phyloP scores from a whole-genome alignment of 1,140 invertebrate species.

The Streblospio benedicti region DNA sequence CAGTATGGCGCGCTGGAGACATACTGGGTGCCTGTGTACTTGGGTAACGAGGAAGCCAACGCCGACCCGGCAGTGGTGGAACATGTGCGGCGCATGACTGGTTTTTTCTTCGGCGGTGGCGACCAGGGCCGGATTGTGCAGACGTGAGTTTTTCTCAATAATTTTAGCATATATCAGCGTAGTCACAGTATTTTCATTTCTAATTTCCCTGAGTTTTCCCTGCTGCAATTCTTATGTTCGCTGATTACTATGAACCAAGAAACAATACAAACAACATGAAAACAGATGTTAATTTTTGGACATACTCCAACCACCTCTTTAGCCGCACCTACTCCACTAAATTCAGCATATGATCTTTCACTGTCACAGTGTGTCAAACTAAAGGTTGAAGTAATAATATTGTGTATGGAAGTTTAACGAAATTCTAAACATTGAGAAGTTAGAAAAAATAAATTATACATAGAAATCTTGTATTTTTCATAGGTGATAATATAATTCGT shows the following conservation, averaged over 20 bases:
- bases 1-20: slow-evolving; percentile 22
- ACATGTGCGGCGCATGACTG: slow-evolving; percentile 28
- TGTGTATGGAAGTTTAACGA: no score
- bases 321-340: no score
- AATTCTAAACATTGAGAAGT: no score
- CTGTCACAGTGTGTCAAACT: no score
- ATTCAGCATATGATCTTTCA: no score
- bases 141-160: slow-evolving; percentile 20
- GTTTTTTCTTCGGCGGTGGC: slow-evolving; percentile 37
- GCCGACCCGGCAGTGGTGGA: slow-evolving; percentile 18
- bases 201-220: background rate
- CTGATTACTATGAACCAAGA: background rate
- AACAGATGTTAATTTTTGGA: background rate
- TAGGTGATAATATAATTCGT: no score
- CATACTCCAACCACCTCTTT: no score
- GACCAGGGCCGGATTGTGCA: slow-evolving; percentile 31
- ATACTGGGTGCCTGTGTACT: slow-evolving; percentile 20
- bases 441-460: no score
- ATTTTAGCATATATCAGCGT: background rate
- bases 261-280: background rate
- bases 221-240: background rate
- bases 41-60: slow-evolving; percentile 20
- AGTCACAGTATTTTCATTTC: background rate
- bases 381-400: no score
- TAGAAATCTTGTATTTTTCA: no score